phyloP scores from a whole-genome alignment of 1,140 invertebrate genomes.

The Gonioctena quinquepunctata region DNA sequence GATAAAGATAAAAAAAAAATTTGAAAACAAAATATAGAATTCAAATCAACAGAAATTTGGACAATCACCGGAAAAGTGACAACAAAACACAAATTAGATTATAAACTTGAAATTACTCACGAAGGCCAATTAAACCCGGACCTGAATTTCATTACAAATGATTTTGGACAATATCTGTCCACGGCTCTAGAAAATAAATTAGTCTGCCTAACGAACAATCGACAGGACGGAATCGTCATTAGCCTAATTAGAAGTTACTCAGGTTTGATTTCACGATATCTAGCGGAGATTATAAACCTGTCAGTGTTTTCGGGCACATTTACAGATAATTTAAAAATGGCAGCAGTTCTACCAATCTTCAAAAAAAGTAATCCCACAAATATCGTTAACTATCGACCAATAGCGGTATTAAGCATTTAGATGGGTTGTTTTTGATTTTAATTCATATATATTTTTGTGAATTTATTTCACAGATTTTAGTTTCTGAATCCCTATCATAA shows the following conservation, averaged over 20 bases:
- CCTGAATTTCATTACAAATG: not conserved
- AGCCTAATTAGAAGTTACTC: not conserved
- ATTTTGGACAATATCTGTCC: not conserved
- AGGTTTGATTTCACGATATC: not conserved
- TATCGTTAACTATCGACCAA: not conserved
- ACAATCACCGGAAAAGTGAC: no score
- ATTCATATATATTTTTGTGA: no score
- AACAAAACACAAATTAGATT: no score
- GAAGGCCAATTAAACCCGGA: no score
- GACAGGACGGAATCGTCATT: not conserved
- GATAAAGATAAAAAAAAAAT: no score
- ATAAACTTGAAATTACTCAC: no score
- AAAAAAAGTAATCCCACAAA: not conserved
- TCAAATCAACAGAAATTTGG: no score
- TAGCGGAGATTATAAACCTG: not conserved
- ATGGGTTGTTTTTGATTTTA: no score
- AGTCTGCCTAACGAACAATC: not conserved
- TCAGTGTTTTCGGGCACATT: not conserved
- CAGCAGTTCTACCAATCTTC: no score
- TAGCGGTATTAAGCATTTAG: not conserved
- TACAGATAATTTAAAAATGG: not conserved
- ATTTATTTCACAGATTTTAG: no score
- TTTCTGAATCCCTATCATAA: no score
- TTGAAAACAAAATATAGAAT: no score
- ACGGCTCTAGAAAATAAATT: not conserved